Base-by-base conservation (phyloP, 1,140 invertebrate species). In the Drosophila parabipectinata region DNA sequence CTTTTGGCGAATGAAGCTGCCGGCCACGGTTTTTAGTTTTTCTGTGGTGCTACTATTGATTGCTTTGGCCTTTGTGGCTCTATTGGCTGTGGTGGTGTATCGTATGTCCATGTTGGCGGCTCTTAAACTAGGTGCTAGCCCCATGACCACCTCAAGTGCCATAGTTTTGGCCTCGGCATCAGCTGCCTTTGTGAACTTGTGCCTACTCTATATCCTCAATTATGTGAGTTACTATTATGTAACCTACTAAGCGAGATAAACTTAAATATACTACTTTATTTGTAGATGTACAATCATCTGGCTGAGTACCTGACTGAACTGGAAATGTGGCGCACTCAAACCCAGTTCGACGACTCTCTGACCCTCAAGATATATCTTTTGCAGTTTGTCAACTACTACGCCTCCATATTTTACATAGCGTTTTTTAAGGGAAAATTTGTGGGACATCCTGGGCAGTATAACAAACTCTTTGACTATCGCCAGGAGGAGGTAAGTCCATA, bases 301-400 rank as follows among this genome's bases (percentile, higher is more conserved):
- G 98, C 98, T 0, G 94, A 98, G 79, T 98, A 97, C 92, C 93
- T 99, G 39, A 99, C 98, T 0, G 98, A 99, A 93, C 94, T 98
- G 92, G 97, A 99, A 93, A 94, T 99, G 74, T 95, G 97, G 56
- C 93, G 98, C 59, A 99, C 98, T 0, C 98, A 99, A 93, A 98
- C 97, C 0, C 98, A 99, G 93, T 99, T 99, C 92, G 98, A 99
- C 90, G 98, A 99, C 85, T 98, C 97, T 44, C 92, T 99, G 14
- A 99, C 98, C 0, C 93, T 99, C 9, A 99, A 99, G 93, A 98
- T 99, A 79, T 99, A 99, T 92, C 92, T 99, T 7, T 94, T 99
- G 37, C 98, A 99, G 93, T 99, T 99, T 93, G 97, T 99, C 32
- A 99, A 99, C 92, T 99, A 99, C 92, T 99, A 99, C 92, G 97